Percentiles rank a stretch among this genome's conserved stretches.
Conservation (phyloP, 2,113 vertebrate genomes). For the Tragelaphus buxtoni region DNA sequence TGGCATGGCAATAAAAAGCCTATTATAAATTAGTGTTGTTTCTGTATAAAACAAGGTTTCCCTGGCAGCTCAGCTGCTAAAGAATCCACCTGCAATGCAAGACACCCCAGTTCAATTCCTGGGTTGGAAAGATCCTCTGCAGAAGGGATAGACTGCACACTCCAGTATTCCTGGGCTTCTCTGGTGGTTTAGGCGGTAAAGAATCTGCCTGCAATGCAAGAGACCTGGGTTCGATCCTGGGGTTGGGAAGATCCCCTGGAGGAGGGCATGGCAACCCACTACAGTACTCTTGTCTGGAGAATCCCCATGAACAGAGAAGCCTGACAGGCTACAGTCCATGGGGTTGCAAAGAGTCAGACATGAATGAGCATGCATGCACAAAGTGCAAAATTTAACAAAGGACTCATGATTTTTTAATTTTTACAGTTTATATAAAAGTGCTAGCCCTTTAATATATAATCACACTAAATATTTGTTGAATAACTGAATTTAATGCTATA, state of each 20-base stretch:
- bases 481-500: constrained; percentile 2
- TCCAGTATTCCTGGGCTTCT: not conserved
- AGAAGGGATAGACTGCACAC: not conserved
- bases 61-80: not conserved
- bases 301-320: not conserved
- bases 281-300: not conserved
- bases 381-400: not conserved
- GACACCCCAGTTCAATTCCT: not conserved
- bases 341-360: not conserved
- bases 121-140: not conserved
- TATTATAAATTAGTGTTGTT: not conserved
- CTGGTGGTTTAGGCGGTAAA: not conserved
- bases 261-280: not conserved
- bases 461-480: constrained; percentile 9
- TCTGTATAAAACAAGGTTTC: not conserved
- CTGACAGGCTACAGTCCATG: not conserved
- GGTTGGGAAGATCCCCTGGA: not conserved
- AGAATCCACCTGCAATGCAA: not conserved
- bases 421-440: not conserved
- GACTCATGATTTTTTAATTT: not conserved
- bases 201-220: not conserved
- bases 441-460: not conserved
- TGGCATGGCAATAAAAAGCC: not conserved
- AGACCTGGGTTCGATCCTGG: not conserved
- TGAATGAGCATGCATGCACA: accelerated